phyloP scores from a whole-genome alignment of 1,140 invertebrate genomes.

The Parapsyche elsis region DNA sequence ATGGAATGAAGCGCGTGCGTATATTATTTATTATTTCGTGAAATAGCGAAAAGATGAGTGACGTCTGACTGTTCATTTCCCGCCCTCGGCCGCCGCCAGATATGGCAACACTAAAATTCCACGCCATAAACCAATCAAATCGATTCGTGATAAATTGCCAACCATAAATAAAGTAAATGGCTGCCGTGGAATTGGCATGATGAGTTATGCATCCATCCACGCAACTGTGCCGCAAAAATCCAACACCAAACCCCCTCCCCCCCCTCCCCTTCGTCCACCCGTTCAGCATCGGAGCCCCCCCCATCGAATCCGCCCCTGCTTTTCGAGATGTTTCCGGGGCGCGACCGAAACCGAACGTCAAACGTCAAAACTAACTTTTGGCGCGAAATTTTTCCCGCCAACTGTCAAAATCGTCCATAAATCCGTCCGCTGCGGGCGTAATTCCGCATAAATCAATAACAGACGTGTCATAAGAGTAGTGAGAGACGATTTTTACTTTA shows the following conservation, averaged over 20 bases:
- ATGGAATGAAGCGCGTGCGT: too few relatives aligned
- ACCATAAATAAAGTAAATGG: slow-evolving; percentile 67
- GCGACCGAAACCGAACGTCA: slow-evolving; percentile 4
- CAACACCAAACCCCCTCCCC: slow-evolving; percentile 15
- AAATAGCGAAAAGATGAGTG: slow-evolving; percentile 46
- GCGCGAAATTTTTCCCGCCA: slow-evolving; percentile 11
- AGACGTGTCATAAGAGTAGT: slow-evolving; percentile 16
- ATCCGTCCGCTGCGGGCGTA: slow-evolving; percentile 5
- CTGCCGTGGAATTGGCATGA: slow-evolving; percentile 65
- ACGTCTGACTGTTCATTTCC: slow-evolving; percentile 54
- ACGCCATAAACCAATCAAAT: slow-evolving; percentile 67
- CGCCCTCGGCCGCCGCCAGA: slow-evolving; percentile 50
- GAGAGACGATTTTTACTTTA: neutral
- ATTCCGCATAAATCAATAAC: slow-evolving; percentile 23
- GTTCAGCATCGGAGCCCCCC: neutral
- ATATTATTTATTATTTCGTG: too few relatives aligned
- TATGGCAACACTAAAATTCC: slow-evolving; percentile 61
- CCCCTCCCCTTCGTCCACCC: slow-evolving; percentile 14
- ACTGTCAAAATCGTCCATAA: slow-evolving; percentile 39
- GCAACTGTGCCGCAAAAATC: slow-evolving; percentile 60
- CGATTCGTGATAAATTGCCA: slow-evolving; percentile 63
- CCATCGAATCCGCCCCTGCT: neutral
- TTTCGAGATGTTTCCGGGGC: slow-evolving; percentile 23
- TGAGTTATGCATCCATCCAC: slow-evolving; percentile 64
- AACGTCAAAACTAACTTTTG: slow-evolving; percentile 42